phyloP scores from a whole-genome alignment of 2,113 vertebrate genomes.

The Chionodraco myersi region DNA sequence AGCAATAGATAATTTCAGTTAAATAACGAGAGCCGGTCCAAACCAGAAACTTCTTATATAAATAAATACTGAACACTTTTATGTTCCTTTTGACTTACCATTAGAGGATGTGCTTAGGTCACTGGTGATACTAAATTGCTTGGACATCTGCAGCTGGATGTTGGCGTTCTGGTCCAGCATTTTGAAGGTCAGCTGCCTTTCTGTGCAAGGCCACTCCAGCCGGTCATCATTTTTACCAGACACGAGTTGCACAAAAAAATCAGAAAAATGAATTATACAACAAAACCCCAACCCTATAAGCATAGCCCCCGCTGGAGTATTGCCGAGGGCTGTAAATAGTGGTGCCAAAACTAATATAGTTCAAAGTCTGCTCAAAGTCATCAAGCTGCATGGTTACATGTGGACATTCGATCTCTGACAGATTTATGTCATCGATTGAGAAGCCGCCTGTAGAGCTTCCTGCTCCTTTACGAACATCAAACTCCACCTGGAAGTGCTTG shows the following conservation, averaged over 20 bases:
- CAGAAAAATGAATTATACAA: conserved; percentile 31
- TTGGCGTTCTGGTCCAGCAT: conserved; percentile 60
- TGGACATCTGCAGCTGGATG: conserved; percentile 86
- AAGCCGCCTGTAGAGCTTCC: conserved; percentile 84
- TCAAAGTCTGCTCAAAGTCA: conserved; percentile 78
- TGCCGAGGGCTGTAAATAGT: conserved; percentile 82
- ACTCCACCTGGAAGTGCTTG: conserved; percentile 84
- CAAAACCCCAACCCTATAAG: conserved; percentile 52
- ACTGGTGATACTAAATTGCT: conserved; percentile 76
- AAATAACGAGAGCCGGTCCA: conserved; percentile 13
- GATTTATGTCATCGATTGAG: conserved; percentile 90
- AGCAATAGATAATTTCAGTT: not conserved
- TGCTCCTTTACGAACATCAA: conserved; percentile 81
- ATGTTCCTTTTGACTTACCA: conserved; percentile 30
- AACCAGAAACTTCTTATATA: conserved; percentile 42
- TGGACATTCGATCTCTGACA: conserved; percentile 88
- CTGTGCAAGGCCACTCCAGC: conserved; percentile 87
- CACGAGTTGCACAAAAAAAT: conserved; percentile 81
- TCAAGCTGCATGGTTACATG: conserved; percentile 84
- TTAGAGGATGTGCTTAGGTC: not conserved
- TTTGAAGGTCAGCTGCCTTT: conserved; percentile 84
- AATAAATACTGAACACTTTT: not conserved
- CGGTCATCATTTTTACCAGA: conserved; percentile 85
- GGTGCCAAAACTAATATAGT: not conserved
- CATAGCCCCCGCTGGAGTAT: conserved; percentile 88